Evolutionary conservation across 2,797 vertebrate genomes (phyloP), one percentile per base, ranked within the genome.

Genomic region (Lepilemur septentrionalis): DNA sequence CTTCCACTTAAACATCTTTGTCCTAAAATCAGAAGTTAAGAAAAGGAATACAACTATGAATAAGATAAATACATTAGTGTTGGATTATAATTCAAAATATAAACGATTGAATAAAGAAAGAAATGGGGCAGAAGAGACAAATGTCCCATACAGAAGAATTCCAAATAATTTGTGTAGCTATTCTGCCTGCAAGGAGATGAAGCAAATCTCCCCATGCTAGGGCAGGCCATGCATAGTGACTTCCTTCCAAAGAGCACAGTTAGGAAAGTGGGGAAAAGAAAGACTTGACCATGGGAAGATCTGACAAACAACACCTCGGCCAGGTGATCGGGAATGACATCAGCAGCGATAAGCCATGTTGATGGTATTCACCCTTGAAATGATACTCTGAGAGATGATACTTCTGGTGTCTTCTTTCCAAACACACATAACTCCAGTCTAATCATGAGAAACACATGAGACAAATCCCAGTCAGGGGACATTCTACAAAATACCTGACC

Each of bases 1-100:
- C 5, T 92, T 87, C 7, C 30, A 92, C 18, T 85, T 96, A 79
- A 55, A 70, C 5, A 81, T 79, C 48, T 90, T 28, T 76, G 30
- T 91, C 25, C 72, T 79, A 90, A 95, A 96, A 57, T 90, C 5
- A 57, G n/a, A 94, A 87, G 69, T 38, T 10, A 50, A 65, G 17
- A 85, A 85, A 72, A 57, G 11, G 7, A 87, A 94, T 82, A 73
- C 20, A 86, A 67, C 83, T 63, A 76, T 70, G 41, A 89, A 85
- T 57, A 86, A 91, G 79, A 86, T 95, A 32, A 55, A 84, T 79
- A 79, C 92, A 80, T 28, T 38, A 75, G 50, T 10, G 67, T n/a
- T 80, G 43, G 23, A 70, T 92, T 90, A 50, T 50, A 95, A 82
- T 76, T 38, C 41, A 83, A 83, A 93, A 82, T 43, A 43, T 59